Evolutionary conservation across 2,113 vertebrate species (phyloP).

Genomic region (Corapipo altera): DNA sequence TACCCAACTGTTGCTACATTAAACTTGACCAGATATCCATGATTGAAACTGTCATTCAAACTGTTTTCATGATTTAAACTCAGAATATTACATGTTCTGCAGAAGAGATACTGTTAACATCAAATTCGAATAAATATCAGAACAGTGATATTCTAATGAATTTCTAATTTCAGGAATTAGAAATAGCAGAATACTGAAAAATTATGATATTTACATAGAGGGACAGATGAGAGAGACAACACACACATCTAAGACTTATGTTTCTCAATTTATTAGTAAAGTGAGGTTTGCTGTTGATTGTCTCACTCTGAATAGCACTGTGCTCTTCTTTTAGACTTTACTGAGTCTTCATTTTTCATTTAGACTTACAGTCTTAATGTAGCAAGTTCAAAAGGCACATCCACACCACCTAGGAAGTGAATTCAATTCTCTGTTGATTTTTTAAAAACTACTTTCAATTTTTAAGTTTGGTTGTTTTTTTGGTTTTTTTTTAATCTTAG

Average conservation of each 20-base stretch:
- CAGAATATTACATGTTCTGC: neutral
- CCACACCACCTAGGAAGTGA: neutral
- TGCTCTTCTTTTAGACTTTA: neutral
- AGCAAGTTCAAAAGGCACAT: neutral
- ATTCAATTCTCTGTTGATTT: neutral
- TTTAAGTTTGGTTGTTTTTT: neutral
- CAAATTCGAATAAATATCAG: neutral
- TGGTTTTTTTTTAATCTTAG: neutral
- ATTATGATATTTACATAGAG: neutral
- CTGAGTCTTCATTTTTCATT: neutral
- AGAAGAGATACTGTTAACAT: neutral
- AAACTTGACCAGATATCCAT: neutral
- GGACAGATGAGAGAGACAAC: neutral
- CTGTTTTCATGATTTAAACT: neutral
- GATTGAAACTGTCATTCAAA: neutral
- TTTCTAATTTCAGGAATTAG: neutral
- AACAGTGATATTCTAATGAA: neutral
- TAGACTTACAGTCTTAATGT: neutral
- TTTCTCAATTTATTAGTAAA: neutral
- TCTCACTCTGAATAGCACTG: neutral
- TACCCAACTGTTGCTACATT: neutral
- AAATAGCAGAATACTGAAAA: neutral
- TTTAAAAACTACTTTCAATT: neutral
- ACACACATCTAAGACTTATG: neutral
- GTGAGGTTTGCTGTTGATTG: neutral